A percentile compares a stretch with the other conserved stretches of the same genome.
Conservation (phyloP, 2,888 invertebrate species). For the Conops quadrifasciatus region DNA sequence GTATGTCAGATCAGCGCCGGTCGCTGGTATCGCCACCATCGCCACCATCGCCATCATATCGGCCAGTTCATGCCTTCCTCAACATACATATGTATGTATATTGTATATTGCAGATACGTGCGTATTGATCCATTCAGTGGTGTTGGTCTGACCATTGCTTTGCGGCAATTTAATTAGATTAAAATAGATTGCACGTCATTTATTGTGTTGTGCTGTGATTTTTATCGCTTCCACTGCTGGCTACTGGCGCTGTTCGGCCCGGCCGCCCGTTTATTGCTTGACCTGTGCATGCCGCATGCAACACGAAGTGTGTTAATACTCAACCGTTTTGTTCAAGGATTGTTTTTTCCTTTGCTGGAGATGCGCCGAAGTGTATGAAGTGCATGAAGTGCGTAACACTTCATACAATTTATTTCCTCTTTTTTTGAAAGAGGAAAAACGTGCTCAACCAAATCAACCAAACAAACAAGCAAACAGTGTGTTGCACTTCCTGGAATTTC, state of each 20-base stretch:
- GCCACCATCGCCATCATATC: no score
- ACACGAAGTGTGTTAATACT: neutral
- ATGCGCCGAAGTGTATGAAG: neutral
- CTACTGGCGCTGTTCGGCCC: constrained; percentile 3
- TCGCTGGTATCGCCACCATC: no score
- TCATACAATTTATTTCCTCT: neutral
- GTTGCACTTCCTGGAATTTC: constrained; percentile 20
- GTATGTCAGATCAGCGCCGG: no score
- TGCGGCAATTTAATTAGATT: constrained; percentile 34
- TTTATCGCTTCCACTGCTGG: constrained; percentile 20
- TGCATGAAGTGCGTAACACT: neutral
- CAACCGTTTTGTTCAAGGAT: neutral
- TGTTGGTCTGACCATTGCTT: constrained; percentile 4
- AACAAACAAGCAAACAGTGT: neutral
- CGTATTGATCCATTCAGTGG: no score
- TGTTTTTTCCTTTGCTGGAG: neutral
- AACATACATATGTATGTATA: no score
- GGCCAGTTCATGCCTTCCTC: no score
- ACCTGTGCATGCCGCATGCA: constrained; percentile 5
- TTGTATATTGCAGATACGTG: no score
- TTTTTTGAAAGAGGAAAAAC: neutral
- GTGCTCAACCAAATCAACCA: neutral
- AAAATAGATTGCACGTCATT: constrained; percentile 35
- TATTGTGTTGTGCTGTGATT: constrained; percentile 27
- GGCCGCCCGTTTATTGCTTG: constrained; percentile 9